phyloP scores from a whole-genome alignment of 2,113 vertebrate species.

The Ptilonorhynchus violaceus region DNA sequence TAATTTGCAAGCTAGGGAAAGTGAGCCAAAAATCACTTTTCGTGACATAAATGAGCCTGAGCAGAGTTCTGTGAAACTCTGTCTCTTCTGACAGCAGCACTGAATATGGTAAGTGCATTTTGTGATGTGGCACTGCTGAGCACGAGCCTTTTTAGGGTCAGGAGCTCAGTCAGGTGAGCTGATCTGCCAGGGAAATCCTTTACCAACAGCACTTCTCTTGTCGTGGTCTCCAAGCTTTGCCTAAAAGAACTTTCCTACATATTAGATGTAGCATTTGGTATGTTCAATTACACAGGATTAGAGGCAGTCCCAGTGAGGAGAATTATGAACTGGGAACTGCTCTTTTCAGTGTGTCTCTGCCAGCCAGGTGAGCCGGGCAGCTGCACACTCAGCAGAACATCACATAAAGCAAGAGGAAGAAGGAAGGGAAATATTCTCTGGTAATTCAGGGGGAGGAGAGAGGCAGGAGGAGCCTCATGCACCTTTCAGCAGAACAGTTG shows the following conservation, averaged over 20 bases:
- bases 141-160: fast-evolving
- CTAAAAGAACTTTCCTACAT: not conserved
- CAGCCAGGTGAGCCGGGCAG: not conserved
- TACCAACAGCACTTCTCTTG: not conserved
- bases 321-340: not conserved
- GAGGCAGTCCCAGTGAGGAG: not conserved
- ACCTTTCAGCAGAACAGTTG: not conserved
- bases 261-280: not conserved
- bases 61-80: not conserved
- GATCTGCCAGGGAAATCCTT: not conserved
- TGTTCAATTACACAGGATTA: not conserved
- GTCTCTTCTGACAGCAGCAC: not conserved
- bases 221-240: not conserved
- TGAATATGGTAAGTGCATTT: not conserved
- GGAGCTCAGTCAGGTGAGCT: not conserved
- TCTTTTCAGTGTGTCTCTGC: not conserved
- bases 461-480: not conserved
- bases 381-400: fast-evolving
- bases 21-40: not conserved
- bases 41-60: not conserved
- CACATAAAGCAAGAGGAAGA: not conserved
- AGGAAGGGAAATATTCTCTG: not conserved
- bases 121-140: not conserved
- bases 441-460: not conserved
- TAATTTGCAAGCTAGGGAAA: not conserved